Evolutionary conservation across 2,888 invertebrate species (phyloP), one percentile per base, ranked within the genome.

Genomic region (Nezara viridula): DNA sequence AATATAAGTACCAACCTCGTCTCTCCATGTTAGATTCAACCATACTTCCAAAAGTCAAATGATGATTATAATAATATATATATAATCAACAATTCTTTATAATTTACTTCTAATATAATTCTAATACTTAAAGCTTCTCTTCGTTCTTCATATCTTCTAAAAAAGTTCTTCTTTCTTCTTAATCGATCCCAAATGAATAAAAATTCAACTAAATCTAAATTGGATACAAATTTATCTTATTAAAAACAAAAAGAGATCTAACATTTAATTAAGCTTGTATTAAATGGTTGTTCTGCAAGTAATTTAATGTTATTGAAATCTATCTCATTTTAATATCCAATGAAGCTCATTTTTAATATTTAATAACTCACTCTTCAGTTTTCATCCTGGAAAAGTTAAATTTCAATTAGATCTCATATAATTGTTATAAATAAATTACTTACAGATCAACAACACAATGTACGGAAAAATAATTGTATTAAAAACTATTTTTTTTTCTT

Each of bases 311-410:
- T 66, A 32, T 66, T 14, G 32, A 66, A 27, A 60, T 60, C 0
- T 14, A 5, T 66, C 0, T 66, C 3, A 66, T 32, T 66, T 32
- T 6, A 19, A 66, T 32, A 19, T 32, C 7, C 14, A n/a, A 27
- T 60, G 7, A 32, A 66, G 32, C 66, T 32, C 44, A 44, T 44
- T 44, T n/a, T 44, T 44, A 44, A 44, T 44, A 32, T 19, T 19
- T 32, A 32, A 66, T 66, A 19, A 66, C 66, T 66, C 66, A 32
- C 66, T 66, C 66, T 66, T 66, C 66, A 32, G 32, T 66, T 66
- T 66, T 66, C 66, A 66, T 66, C 66, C 66, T 66, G 66, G 32
- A 66, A 66, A 66, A 66, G 66, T 66, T 32, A 66, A 66, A 66
- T 32, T 66, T 32, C 6, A 60, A 66, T 66, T 66, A 66, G 66